phyloP scores from a whole-genome alignment of 2,113 vertebrate genomes.

The Zosterops lateralis region DNA sequence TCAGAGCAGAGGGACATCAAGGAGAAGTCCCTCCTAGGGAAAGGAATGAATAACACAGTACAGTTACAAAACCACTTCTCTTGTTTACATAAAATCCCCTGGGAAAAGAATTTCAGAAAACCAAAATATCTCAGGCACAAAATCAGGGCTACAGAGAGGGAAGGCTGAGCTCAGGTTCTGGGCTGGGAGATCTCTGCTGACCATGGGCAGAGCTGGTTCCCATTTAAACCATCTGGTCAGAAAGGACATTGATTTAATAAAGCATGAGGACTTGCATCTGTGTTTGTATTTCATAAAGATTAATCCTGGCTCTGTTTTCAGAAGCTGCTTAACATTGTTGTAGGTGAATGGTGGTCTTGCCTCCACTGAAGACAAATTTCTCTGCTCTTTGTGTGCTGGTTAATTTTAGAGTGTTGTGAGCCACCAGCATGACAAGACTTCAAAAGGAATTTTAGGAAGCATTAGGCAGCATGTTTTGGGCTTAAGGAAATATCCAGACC shows the following conservation, averaged over 20 bases:
- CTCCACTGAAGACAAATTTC: rapidly evolving
- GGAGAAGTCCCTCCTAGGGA: too few relatives aligned
- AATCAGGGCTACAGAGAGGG: background rate
- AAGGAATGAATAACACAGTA: too few relatives aligned
- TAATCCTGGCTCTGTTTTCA: background rate
- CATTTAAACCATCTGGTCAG: background rate
- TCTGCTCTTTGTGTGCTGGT: background rate
- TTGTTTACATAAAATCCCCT: too few relatives aligned
- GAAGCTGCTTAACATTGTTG: background rate
- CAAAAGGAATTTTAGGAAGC: background rate
- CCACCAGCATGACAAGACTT: background rate
- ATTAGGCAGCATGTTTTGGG: background rate
- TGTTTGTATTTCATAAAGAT: background rate
- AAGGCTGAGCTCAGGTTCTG: background rate
- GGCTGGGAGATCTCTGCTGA: background rate
- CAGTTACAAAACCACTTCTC: too few relatives aligned
- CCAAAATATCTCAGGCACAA: too few relatives aligned
- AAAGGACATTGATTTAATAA: background rate
- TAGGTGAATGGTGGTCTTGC: background rate
- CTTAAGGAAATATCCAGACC: background rate
- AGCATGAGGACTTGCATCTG: background rate
- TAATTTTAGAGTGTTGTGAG: background rate
- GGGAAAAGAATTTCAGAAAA: too few relatives aligned
- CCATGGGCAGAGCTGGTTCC: background rate
- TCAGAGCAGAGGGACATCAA: too few relatives aligned